Conservation (phyloP, 1,140 invertebrate species). For the Dufourea novaeangliae region DNA sequence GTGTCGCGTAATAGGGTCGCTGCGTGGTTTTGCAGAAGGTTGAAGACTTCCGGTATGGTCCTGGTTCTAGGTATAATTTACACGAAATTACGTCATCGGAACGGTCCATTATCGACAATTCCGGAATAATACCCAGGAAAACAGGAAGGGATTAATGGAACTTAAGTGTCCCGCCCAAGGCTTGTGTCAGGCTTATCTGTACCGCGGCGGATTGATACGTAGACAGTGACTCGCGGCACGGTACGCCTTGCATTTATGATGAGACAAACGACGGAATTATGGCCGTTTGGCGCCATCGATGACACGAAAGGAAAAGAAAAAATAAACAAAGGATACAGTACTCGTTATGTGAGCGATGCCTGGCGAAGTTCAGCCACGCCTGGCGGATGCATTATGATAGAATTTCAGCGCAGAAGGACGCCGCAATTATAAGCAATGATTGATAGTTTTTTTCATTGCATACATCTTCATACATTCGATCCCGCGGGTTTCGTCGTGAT, state of each 20-base stretch:
- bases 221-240: slow-evolving; percentile 10
- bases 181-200: background rate
- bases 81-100: slow-evolving; percentile 5
- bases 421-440: background rate
- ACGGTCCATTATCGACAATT: background rate
- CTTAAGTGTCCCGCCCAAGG: slow-evolving; percentile 5
- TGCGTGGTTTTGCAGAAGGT: slow-evolving; percentile 10
- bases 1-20: background rate
- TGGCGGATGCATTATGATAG: background rate
- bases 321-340: background rate
- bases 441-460: background rate
- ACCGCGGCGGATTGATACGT: slow-evolving; percentile 5
- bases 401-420: background rate
- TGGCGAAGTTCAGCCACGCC: slow-evolving; percentile 2
- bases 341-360: slow-evolving; percentile 21
- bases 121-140: background rate
- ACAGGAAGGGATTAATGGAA: slow-evolving; percentile 15
- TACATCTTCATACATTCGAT: background rate
- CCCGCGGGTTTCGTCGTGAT: background rate
- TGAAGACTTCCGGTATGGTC: slow-evolving; percentile 11
- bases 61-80: background rate
- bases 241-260: slow-evolving; percentile 47
- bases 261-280: slow-evolving; percentile 24
- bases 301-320: background rate
- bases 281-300: slow-evolving; percentile 40